Base-by-base conservation (phyloP, 37 sponge, comb jelly and placozoan species). In the Beroe forskalii region DNA sequence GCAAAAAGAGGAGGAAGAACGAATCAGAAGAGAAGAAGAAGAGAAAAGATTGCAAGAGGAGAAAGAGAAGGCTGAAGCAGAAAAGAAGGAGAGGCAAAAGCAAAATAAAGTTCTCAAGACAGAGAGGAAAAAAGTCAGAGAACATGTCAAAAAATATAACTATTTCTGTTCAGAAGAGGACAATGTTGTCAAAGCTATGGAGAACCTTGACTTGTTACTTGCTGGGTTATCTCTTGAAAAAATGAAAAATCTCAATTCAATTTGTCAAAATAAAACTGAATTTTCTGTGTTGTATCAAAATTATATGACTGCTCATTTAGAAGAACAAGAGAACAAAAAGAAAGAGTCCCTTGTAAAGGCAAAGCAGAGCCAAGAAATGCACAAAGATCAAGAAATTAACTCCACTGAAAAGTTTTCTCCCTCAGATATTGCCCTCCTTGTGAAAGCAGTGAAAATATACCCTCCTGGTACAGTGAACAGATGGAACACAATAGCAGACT, bases 381-480 rank as follows among this genome's bases (percentile, higher is more conserved):
- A 80, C 27, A 80, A 80, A 80, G 86, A 80, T 17, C 86, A 80
- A 27, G 33, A 23, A 22, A 41, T 44, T n/a, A 80, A 38, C 60
- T 80, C 86, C 4, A 48, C 55, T 48, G 86, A 80, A 4, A 80
- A 62, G 67, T 90, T 62, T n/a, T 42, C 66, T 27, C 20, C 66
- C 0, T 41, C 30, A 35, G 96, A 98, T 40, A 90, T 92, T 27
- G 91, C 95, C 62, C 80, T 98, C 27, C 90, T 98, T 25, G 93
- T 98, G 0, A 98, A 98, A 62, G 99, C 95, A 30, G 99, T 98
- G 1, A 93, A 90, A n/a, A 64, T 93, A 32, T 93, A 92, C 44
- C 99, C 99, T 1, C 93, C 97, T 36, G 99, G 99, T 0, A 98
- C 99, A 33, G 92, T 91, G 0, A 92, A 92, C 55, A 93, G 95